phyloP scores from a whole-genome alignment of 2,797 vertebrate genomes.

The Epinephelus coioides region DNA sequence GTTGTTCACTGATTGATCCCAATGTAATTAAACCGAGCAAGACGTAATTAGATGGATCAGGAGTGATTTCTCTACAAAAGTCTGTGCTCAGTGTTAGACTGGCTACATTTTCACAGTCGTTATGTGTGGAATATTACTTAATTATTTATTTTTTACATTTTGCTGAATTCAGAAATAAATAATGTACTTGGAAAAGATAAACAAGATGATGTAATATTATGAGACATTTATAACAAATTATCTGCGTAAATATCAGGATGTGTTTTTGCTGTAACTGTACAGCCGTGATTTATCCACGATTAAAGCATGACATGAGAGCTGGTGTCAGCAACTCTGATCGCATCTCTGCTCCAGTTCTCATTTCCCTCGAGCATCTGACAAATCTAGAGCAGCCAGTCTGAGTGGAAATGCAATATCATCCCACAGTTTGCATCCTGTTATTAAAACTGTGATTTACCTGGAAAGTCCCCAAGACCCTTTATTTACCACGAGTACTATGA shows the following conservation, averaged over 20 bases:
- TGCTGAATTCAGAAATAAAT: neutral
- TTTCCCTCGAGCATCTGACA: constrained; percentile 54
- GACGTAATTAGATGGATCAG: neutral
- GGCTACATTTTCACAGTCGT: neutral
- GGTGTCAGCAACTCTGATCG: constrained; percentile 65
- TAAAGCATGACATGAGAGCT: constrained; percentile 35
- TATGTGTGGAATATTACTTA: constrained; percentile 2
- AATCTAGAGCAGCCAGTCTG: constrained; percentile 47
- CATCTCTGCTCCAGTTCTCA: constrained; percentile 52
- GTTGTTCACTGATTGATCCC: neutral
- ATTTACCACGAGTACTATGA: neutral
- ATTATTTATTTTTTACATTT: neutral
- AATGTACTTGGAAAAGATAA: neutral
- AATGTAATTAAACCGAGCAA: constrained; percentile 8
- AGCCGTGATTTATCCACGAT: constrained; percentile 1
- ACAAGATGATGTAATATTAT: constrained; percentile 9
- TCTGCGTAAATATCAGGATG: neutral
- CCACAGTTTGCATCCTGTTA: constrained; percentile 38
- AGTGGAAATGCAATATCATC: constrained; percentile 24
- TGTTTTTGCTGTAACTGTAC: constrained; percentile 27
- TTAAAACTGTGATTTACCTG: constrained; percentile 53
- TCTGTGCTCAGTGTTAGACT: neutral
- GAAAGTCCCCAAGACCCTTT: constrained; percentile 28
- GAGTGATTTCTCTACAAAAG: neutral
- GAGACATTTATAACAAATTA: constrained; percentile 7